Conservation (phyloP, 2,113 vertebrate genomes). For the Muntiacus reevesi region DNA sequence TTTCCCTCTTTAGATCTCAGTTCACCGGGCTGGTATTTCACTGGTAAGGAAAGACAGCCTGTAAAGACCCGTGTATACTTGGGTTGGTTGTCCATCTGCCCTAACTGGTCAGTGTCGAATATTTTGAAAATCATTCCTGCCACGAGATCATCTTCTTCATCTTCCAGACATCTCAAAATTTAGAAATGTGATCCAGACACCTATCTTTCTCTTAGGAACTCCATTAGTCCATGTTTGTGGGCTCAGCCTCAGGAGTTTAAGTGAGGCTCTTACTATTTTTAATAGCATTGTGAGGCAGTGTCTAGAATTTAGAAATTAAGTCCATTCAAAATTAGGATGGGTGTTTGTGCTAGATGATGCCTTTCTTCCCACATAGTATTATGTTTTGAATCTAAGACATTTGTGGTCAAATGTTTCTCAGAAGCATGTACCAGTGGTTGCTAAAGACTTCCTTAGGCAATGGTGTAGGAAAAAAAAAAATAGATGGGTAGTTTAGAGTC, state of each 20-base stretch:
- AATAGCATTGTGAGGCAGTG: neutral
- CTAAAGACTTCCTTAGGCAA: slow-evolving; percentile 44
- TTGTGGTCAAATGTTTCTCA: slow-evolving; percentile 40
- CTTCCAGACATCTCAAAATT: neutral
- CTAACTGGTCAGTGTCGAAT: neutral
- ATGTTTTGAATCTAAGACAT: slow-evolving; percentile 56
- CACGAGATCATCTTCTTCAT: neutral
- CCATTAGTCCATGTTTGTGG: neutral
- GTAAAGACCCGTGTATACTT: neutral
- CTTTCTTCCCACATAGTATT: slow-evolving; percentile 51
- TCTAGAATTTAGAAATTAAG: slow-evolving; percentile 45
- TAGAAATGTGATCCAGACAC: neutral
- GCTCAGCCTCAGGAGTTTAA: neutral
- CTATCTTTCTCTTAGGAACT: neutral
- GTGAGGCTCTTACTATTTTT: neutral
- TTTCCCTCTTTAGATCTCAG: neutral
- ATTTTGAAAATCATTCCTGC: neutral
- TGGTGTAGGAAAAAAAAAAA: neutral
- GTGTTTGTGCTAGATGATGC: slow-evolving; percentile 5
- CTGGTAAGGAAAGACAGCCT: neutral
- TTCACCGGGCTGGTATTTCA: neutral
- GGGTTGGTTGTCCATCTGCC: neutral
- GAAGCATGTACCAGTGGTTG: neutral
- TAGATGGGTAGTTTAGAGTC: neutral
- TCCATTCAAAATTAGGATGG: slow-evolving; percentile 26